A percentile compares a stretch with the other conserved stretches of the same genome.
These are phyloP conservation scores for Hozukius guyotensis DNA, from an alignment of 2,797 vertebrate species.

Conservation along the genomic window DNA sequence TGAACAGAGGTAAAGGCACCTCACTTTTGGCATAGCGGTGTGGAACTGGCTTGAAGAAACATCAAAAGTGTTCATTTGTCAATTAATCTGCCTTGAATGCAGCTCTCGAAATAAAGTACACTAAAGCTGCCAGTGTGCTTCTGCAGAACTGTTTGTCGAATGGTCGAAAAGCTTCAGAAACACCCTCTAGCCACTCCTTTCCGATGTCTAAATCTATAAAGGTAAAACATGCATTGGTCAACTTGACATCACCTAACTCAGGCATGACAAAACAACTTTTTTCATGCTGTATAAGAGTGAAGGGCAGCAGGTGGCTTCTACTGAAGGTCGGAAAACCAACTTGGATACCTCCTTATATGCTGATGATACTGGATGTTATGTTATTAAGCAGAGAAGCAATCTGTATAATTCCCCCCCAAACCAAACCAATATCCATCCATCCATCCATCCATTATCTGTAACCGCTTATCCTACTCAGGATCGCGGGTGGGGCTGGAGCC, in stretches of 20 bases:
- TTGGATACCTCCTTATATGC: background rate
- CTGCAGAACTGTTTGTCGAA: background rate
- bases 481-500: too few species aligned
- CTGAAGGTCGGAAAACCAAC: background rate
- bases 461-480: too few species aligned
- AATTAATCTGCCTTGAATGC: background rate
- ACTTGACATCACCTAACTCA: background rate
- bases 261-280: background rate
- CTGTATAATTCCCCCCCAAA: background rate
- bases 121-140: background rate
- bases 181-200: background rate
- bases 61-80: background rate
- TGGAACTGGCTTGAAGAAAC: background rate
- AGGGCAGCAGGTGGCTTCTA: background rate
- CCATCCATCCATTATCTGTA: too few species aligned
- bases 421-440: background rate
- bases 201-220: background rate
- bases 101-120: background rate
- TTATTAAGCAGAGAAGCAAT: background rate
- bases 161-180: background rate
- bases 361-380: background rate
- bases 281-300: background rate
- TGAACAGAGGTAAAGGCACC: background rate
- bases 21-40: background rate
- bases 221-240: background rate